Evolutionary conservation across 2,113 vertebrate genomes (phyloP), one percentile per base, ranked within the genome.

Genomic region (Rhynchopsitta pachyrhyncha): DNA sequence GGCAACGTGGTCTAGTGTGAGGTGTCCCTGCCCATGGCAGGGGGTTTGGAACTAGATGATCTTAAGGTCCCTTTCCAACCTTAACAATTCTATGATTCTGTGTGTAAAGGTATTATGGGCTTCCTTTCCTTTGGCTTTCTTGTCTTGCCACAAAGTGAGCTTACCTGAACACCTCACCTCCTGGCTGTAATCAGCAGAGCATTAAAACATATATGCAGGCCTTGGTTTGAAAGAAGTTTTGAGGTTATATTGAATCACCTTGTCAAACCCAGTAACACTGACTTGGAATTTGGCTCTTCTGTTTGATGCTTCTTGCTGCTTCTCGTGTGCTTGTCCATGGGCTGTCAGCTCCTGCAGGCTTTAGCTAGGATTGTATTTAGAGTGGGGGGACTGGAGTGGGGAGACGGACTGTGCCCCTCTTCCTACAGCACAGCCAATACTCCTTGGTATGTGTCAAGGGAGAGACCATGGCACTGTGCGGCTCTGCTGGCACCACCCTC

Each of bases 381-480:
- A 24, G 1, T 1, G 6, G 39, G 31, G n/a, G 25, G 18, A 27
- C 15, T 8, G n/a, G 55, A 29, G 37, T 4, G 3, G 64, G 42
- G 15, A 60, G n/a, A 44, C n/a, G 53, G 31, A 1, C 63, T 33
- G 59, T 46, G 24, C 10, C n/a, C 4, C 42, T 11, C 19, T 23
- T 24, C 19, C 62, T 57, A 50, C 69, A 70, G 84, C 44, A 7
- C 10, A 10, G 35, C 71, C 4, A 2, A 3, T 17, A 37, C 57
- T 57, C 35, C 67, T 25, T 1, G 1, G 20, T 4, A 1, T 0
- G 23, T 7, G 46, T 2, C 39, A 3, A 6, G 44, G 62, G 14
- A 16, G 23, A 22, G 41, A 4, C 5, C 52, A 5, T 0, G 0
- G 6, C 33, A 2, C 41, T 5, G 19, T 3, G 31, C 0, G 0